Conservation (phyloP, 2,888 invertebrate species). For the Rapana venosa region DNA sequence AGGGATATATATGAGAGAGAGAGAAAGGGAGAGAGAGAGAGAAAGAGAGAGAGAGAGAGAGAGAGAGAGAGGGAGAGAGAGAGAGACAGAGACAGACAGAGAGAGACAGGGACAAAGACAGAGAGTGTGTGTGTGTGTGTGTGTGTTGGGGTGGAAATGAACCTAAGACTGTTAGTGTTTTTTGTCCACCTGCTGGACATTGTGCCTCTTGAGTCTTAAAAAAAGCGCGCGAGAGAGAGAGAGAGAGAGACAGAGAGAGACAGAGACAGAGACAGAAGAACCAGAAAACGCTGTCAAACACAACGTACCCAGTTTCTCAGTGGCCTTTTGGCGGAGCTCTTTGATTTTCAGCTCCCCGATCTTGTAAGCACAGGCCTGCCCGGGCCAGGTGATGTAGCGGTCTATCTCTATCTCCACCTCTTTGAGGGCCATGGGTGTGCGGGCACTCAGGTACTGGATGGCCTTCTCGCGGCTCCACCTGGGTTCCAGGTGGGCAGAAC, state of each 20-base stretch:
- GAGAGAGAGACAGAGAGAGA: background rate
- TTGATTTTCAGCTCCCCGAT: conserved; percentile 71
- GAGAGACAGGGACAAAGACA: too few species aligned
- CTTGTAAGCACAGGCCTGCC: conserved; percentile 75
- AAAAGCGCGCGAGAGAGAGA: background rate
- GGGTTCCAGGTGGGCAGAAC: background rate
- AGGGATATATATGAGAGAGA: too few species aligned
- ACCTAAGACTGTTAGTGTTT: too few species aligned
- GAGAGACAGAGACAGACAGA: too few species aligned
- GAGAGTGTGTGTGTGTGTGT: too few species aligned
- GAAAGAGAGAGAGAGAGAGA: too few species aligned
- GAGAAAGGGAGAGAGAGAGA: too few species aligned
- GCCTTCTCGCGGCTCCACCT: conserved; percentile 73
- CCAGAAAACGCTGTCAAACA: background rate
- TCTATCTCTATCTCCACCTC: conserved; percentile 68
- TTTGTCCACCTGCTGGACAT: too few species aligned
- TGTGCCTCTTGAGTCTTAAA: background rate
- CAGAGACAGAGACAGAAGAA: background rate
- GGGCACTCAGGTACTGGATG: conserved; percentile 67
- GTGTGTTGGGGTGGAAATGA: too few species aligned
- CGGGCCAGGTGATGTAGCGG: conserved; percentile 76
- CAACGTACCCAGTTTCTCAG: conserved; percentile 65
- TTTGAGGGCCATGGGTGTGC: conserved; percentile 56
- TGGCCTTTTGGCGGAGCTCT: conserved; percentile 70
- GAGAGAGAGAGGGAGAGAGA: too few species aligned